These are phyloP conservation scores for Calameuta pallipes DNA, from an alignment of 2,888 invertebrate genomes.

Conservation along the genomic window DNA sequence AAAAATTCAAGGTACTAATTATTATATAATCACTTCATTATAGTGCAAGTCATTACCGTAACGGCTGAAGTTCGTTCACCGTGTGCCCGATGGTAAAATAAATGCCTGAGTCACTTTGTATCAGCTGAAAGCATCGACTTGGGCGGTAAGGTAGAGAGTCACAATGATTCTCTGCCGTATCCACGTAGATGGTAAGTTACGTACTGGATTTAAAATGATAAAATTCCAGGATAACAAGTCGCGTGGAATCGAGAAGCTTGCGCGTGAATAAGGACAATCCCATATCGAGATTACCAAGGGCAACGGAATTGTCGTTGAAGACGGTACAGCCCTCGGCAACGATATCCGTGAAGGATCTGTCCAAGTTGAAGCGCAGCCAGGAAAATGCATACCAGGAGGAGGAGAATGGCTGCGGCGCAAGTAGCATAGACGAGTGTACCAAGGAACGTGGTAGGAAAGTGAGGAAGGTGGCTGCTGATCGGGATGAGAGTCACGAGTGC, in stretches of 20 bases:
- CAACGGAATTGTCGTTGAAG: constrained; percentile 42
- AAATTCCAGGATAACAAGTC: background rate
- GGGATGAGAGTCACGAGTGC: constrained; percentile 20
- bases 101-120: background rate
- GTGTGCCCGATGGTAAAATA: background rate
- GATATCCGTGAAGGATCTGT: constrained; percentile 31
- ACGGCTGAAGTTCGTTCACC: background rate
- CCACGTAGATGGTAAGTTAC: background rate
- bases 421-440: constrained; percentile 28
- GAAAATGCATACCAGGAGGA: constrained; percentile 14
- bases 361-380: constrained; percentile 27
- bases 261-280: background rate
- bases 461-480: constrained; percentile 6
- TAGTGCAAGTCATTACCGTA: background rate
- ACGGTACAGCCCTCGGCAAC: constrained; percentile 25
- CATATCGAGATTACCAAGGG: constrained; percentile 40
- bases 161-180: background rate
- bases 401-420: background rate
- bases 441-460: constrained; percentile 24
- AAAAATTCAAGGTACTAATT: background rate
- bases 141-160: background rate
- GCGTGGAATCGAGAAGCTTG: background rate
- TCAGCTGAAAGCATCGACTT: background rate
- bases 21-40: background rate
- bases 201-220: background rate